Base-by-base conservation (phyloP, 2,888 invertebrate genomes). In the Eupithecia subfuscata region DNA sequence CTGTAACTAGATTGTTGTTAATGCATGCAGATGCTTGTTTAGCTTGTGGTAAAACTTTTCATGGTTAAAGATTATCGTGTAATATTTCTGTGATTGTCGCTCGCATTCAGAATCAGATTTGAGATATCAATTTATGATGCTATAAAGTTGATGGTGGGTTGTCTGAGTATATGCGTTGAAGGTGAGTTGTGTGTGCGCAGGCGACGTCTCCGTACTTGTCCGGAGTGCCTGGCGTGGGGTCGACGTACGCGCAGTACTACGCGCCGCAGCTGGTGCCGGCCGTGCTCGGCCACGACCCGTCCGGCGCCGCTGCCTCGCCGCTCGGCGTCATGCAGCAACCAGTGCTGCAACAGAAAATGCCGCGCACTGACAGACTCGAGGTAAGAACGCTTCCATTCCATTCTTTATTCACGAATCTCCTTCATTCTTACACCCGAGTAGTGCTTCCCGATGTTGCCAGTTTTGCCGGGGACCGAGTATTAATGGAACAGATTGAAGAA, bases 301-400 rank as follows among this genome's bases (percentile, higher is more conserved):
- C 97, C 87, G 97, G 85, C 95, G 97, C 92, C 91, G 96, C 90
- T 78, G 97, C 97, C 87, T 97, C 97, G 89, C 98, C 97, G 83
- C 96, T 98, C 86, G 97, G 98, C 96, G 93, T 98, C 96, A 93
- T 98, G 98, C 96, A 97, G 97, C 92, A 98, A 96, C 93, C 97
- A 95, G 95, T 98, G 97, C 92, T 97, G 97, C 95, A 98, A 95
- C 98, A 98, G 96, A 98, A 99, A 96, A 96, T 98, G 96, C 98
- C 98, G 87, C 97, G 98, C 95, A 97, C 98, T 92, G 98, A 98
- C 95, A 97, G 99, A 96, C 97, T 99, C 95, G 98, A 99, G 98
- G 99, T 98, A 96, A 96, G 97, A 79, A 76, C 76, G 69, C 78
- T 64, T 73, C 76, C 88, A 85, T 88, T 87, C 87, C 75, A 85